Percentiles rank a stretch among this genome's conserved stretches.
Evolutionary conservation across 2,797 vertebrate genomes (phyloP).

Genomic region (Sylvia borin): DNA sequence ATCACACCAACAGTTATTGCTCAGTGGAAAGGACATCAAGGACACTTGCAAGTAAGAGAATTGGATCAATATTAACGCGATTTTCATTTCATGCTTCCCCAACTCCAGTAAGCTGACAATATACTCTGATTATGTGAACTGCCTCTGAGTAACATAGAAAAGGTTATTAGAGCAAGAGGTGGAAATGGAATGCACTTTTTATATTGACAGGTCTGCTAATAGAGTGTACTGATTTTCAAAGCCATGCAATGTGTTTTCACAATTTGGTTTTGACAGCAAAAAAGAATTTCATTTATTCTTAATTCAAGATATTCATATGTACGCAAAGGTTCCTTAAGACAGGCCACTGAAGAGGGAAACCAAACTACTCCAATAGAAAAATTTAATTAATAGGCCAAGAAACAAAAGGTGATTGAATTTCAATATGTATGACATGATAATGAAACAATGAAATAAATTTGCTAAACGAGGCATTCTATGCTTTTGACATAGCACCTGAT

Average conservation of each 20-base stretch:
- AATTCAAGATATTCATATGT: conserved; percentile 71
- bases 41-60: conserved; percentile 94
- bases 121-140: conserved; percentile 87
- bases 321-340: conserved; percentile 62
- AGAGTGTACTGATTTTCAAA: conserved; percentile 85
- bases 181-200: conserved; percentile 89
- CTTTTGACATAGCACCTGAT: conserved; percentile 51
- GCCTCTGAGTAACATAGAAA: conserved; percentile 84
- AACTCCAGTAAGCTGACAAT: conserved; percentile 95
- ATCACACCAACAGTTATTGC: conserved; percentile 75
- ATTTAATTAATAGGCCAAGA: conserved; percentile 61
- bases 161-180: conserved; percentile 90
- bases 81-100: conserved; percentile 99
- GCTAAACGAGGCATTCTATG: not conserved
- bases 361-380: conserved; percentile 49
- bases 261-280: conserved; percentile 75
- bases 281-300: conserved; percentile 73
- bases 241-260: conserved; percentile 73
- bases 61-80: conserved; percentile 97
- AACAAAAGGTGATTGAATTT: conserved; percentile 54
- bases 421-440: conserved; percentile 18
- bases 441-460: conserved; percentile 52
- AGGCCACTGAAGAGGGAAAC: conserved; percentile 39
- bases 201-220: conserved; percentile 93
- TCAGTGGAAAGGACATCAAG: conserved; percentile 85